These are phyloP conservation scores for Metacarcinus magister DNA, from an alignment of 2,888 invertebrate genomes.

Conservation along the genomic window DNA sequence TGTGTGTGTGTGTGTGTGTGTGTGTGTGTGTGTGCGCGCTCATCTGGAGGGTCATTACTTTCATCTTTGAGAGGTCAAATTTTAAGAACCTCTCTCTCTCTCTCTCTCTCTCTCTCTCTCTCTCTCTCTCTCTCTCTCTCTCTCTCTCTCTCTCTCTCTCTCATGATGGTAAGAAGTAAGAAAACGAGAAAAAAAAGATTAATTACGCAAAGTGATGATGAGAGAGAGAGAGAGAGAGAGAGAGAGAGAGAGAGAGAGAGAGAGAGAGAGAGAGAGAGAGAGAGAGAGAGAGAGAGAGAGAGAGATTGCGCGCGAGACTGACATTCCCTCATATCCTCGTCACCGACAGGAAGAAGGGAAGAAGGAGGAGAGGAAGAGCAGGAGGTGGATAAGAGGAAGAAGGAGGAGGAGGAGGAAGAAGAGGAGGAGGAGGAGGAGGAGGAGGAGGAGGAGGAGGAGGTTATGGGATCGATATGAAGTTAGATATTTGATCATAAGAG, in stretches of 20 bases:
- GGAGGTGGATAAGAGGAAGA: neutral
- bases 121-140: conserved; percentile 48
- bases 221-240: too few species aligned
- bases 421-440: neutral
- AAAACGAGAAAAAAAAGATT: neutral
- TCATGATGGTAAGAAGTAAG: neutral
- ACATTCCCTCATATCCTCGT: neutral
- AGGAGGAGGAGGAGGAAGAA: neutral
- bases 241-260: too few species aligned
- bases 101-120: neutral
- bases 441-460: neutral
- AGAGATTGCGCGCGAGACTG: neutral
- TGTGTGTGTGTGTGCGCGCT: neutral
- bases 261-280: too few species aligned
- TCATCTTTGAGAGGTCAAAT: neutral
- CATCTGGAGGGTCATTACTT: neutral
- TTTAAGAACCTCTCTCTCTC: neutral
- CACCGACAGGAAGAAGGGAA: neutral
- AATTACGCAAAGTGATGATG: neutral
- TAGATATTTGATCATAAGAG: neutral
- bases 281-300: too few species aligned
- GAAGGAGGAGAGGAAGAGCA: neutral
- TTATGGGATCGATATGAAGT: neutral
- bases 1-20: conserved; percentile 55
- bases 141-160: conserved; percentile 10